phyloP scores from a whole-genome alignment of 2,888 invertebrate species.

The Neoaliturus tenellus region DNA sequence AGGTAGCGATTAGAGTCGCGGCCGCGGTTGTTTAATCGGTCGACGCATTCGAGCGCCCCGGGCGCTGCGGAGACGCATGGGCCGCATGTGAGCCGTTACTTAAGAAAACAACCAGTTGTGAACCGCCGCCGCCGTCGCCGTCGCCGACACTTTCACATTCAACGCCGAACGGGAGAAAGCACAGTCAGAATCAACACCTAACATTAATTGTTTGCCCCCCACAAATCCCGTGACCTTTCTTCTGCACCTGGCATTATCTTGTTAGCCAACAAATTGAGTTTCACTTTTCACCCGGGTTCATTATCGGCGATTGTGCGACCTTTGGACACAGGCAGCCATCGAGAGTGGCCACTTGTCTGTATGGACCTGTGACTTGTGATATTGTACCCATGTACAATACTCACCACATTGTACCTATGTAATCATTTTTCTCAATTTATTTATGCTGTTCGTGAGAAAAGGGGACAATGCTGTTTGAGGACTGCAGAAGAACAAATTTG shows the following conservation, averaged over 20 bases:
- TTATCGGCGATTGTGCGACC: conserved; percentile 10
- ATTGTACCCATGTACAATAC: too few relatives aligned
- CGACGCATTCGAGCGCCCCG: not conserved
- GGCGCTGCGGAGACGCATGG: not conserved
- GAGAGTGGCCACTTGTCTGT: too few relatives aligned
- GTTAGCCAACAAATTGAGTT: conserved; percentile 39
- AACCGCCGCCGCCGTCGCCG: not conserved
- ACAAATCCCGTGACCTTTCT: conserved; percentile 16
- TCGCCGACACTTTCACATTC: conserved; percentile 16
- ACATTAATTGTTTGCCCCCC: conserved; percentile 20
- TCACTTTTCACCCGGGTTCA: conserved; percentile 45
- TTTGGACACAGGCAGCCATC: too few relatives aligned
- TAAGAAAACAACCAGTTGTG: not conserved
- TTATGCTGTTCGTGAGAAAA: too few relatives aligned
- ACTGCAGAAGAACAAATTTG: too few relatives aligned
- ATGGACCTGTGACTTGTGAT: too few relatives aligned
- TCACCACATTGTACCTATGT: too few relatives aligned
- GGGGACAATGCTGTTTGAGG: too few relatives aligned
- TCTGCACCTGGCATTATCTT: conserved; percentile 26
- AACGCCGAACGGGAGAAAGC: not conserved
- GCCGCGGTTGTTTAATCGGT: not conserved
- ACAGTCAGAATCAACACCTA: conserved; percentile 13
- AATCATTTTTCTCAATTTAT: too few relatives aligned
- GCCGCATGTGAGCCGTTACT: not conserved
- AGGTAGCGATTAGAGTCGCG: not conserved